Evolutionary conservation across 2,797 vertebrate genomes (phyloP).

Genomic region (Telmatherina bonti): DNA sequence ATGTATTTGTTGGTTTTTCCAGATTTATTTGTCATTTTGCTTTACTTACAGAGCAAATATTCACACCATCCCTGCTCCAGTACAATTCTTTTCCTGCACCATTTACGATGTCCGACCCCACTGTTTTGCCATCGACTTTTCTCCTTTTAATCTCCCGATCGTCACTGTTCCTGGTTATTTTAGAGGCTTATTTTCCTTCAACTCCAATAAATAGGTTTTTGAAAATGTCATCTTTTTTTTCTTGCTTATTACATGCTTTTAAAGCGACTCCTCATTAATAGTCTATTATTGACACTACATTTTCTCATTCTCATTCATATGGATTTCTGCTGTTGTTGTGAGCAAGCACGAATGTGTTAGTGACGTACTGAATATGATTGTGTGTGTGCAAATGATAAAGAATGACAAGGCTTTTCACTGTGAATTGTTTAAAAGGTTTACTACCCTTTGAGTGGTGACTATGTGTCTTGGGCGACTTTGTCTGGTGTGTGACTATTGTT

Average conservation of each 20-base stretch:
- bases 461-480: constrained; percentile 35
- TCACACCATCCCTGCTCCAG: constrained; percentile 26
- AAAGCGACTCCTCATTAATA: constrained; percentile 14
- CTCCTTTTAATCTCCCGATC: constrained; percentile 20
- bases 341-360: constrained; percentile 26
- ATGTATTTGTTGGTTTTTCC: constrained; percentile 27
- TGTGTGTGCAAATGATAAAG: constrained; percentile 44
- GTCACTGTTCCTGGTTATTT: constrained; percentile 21
- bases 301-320: constrained; percentile 37
- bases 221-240: constrained; percentile 24
- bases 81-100: constrained; percentile 12
- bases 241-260: constrained; percentile 44
- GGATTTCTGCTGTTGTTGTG: constrained; percentile 24
- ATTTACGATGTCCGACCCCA: constrained; percentile 44
- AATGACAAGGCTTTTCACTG: constrained; percentile 43
- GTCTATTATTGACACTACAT: constrained; percentile 3
- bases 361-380: constrained; percentile 21
- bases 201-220: constrained; percentile 43
- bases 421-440: constrained; percentile 55
- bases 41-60: constrained; percentile 26
- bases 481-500: constrained; percentile 26
- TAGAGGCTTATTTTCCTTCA: constrained; percentile 39
- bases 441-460: constrained; percentile 43
- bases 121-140: constrained; percentile 12
- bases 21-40: constrained; percentile 35